Conservation (phyloP, 2,113 vertebrate species). For the Cygnus atratus region DNA sequence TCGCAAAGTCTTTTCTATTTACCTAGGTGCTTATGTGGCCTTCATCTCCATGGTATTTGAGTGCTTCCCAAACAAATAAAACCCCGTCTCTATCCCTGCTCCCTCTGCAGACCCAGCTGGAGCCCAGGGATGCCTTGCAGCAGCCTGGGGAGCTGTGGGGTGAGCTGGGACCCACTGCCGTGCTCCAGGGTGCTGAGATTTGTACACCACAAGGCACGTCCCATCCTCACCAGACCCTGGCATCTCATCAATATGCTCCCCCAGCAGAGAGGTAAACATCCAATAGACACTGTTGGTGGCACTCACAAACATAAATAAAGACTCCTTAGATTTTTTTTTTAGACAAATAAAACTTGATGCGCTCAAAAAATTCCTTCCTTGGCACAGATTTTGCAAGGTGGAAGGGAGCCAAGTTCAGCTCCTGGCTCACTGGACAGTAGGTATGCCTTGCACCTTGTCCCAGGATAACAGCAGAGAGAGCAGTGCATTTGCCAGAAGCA, state of each 20-base stretch:
- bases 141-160: neutral
- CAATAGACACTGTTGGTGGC: neutral
- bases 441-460: neutral
- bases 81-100: neutral
- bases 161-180: neutral
- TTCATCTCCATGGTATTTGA: conserved; percentile 55
- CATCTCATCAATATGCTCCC: neutral
- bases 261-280: neutral
- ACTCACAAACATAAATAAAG: neutral
- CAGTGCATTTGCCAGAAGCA: neutral
- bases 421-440: neutral
- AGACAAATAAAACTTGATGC: neutral
- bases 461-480: neutral
- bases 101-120: conserved; percentile 18
- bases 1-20: conserved; percentile 54
- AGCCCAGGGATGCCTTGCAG: neutral
- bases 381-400: neutral
- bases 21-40: conserved; percentile 47
- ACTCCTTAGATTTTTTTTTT: neutral
- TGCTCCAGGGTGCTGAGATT: neutral
- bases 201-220: neutral
- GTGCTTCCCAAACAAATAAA: conserved; percentile 63
- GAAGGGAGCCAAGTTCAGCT: neutral
- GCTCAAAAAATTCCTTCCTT: neutral
- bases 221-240: neutral